Evolutionary conservation across 1,140 invertebrate genomes (phyloP).

Genomic region (Papilio glaucus): DNA sequence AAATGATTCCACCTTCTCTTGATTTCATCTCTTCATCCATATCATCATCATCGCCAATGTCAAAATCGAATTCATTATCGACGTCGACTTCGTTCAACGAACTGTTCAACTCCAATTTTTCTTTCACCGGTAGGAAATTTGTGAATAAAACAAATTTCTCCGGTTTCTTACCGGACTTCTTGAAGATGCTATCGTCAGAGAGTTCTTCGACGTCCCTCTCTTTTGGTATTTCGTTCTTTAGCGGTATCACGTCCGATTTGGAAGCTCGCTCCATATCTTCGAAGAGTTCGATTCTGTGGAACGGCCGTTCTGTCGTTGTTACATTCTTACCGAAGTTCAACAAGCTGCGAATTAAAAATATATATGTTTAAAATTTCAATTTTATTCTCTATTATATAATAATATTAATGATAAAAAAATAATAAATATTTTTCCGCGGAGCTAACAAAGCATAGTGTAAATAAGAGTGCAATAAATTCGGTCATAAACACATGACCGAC

Average conservation of each 20-base stretch:
- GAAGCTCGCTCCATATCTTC: constrained; percentile 59
- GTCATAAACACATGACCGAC: too few species aligned
- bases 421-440: too few species aligned
- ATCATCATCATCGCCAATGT: constrained; percentile 51
- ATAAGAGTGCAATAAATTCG: too few species aligned
- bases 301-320: constrained; percentile 55
- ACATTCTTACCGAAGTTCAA: constrained; percentile 58
- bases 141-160: constrained; percentile 73
- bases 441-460: too few species aligned
- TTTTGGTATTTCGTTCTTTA: constrained; percentile 63
- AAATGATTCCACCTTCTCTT: constrained; percentile 61
- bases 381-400: too few species aligned
- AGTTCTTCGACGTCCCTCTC: constrained; percentile 70
- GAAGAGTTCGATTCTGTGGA: constrained; percentile 68
- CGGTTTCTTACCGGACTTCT: constrained; percentile 67
- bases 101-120: constrained; percentile 49
- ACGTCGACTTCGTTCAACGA: constrained; percentile 50
- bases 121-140: constrained; percentile 57
- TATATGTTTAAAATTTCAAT: not conserved
- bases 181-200: constrained; percentile 52
- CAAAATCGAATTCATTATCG: constrained; percentile 56
- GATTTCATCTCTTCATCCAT: constrained; percentile 42
- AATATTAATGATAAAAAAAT: too few species aligned
- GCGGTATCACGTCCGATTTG: constrained; percentile 49
- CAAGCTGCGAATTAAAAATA: constrained; percentile 56